Evolutionary conservation across 2,113 vertebrate genomes (phyloP), one percentile per base, ranked within the genome.

Genomic region (Pseudolaguvia tuberculata): DNA sequence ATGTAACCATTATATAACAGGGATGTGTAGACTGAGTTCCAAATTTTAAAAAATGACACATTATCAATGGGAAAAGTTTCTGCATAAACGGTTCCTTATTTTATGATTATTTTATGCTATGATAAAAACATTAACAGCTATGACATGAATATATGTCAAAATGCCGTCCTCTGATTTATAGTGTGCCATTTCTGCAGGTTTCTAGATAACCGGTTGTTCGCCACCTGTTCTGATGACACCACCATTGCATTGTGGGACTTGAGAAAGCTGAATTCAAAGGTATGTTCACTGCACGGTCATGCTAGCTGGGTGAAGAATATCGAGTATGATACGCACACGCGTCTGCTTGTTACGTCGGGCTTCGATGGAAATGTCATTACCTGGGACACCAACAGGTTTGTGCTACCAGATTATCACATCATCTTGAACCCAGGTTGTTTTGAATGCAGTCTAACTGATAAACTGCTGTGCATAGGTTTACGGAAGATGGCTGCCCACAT

Each of bases 261-360:
- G 70, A 92, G 97, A 29, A 98, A 98, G 85, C 83, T 99, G 73
- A 97, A 94, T 80, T 90, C 91, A 8, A 98, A 98, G 87, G 96
- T 99, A 48, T 98, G 97, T 88, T 93, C 96, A 5, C 83, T 99
- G 86, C 96, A 98, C 2, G 97, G 96, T 51, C 97, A 99, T 78
- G 96, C 95, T 84, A 99, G 97, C 90, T 99, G 97, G 97, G 97
- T 99, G 83, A 99, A 99, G 91, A 99, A 99, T 88, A 98, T 99
- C 0, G 96, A 99, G 87, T 99, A 98, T 0, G 97, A 98, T 81
- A 97, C 96, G 76, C 95, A 96, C 86, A 98, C 96, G 0, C 92
- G 96, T 39, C 89, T 99, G n/a, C 90, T 99, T 9, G 97, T 98
- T 79, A 99, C 97, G 0, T 99, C 97, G 9, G 97, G 97, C 74